Conservation (phyloP, 2,888 invertebrate species). For the Sphaerophoria rueppellii region DNA sequence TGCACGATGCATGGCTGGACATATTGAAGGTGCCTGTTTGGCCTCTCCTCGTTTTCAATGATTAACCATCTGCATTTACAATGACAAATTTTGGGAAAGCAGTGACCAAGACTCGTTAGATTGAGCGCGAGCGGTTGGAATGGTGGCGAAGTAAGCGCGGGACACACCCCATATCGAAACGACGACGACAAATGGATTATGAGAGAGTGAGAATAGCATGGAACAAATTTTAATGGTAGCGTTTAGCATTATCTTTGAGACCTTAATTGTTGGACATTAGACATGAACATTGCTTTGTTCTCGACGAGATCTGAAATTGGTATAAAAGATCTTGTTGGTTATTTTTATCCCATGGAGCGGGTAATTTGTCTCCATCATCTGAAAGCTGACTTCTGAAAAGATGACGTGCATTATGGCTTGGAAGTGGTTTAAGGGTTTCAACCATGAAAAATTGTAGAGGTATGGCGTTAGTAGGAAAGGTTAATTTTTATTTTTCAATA, state of each 20-base stretch:
- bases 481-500: too few relatives aligned
- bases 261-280: slow-evolving; percentile 64
- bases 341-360: too few relatives aligned
- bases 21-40: slow-evolving; percentile 36
- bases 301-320: too few relatives aligned
- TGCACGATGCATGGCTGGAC: background rate
- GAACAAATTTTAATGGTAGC: slow-evolving; percentile 71
- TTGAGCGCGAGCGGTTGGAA: slow-evolving; percentile 7
- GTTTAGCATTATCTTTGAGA: slow-evolving; percentile 67
- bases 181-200: slow-evolving; percentile 70
- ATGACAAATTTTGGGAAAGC: slow-evolving; percentile 73
- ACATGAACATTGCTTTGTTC: slow-evolving; percentile 44
- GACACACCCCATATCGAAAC: slow-evolving; percentile 39
- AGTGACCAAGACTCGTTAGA: slow-evolving; percentile 52
- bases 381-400: too few relatives aligned
- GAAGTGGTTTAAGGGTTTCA: too few relatives aligned
- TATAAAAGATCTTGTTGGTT: too few relatives aligned
- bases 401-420: too few relatives aligned
- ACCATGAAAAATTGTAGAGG: too few relatives aligned
- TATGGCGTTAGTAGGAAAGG: too few relatives aligned
- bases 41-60: slow-evolving; percentile 67
- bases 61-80: slow-evolving; percentile 73
- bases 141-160: slow-evolving; percentile 21
- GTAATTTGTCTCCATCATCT: too few relatives aligned
- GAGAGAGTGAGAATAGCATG: slow-evolving; percentile 62